These are phyloP conservation scores for Plumapathes pennacea DNA, from an alignment of 92 coral and sea anemone genomes.

Conservation along the genomic window DNA sequence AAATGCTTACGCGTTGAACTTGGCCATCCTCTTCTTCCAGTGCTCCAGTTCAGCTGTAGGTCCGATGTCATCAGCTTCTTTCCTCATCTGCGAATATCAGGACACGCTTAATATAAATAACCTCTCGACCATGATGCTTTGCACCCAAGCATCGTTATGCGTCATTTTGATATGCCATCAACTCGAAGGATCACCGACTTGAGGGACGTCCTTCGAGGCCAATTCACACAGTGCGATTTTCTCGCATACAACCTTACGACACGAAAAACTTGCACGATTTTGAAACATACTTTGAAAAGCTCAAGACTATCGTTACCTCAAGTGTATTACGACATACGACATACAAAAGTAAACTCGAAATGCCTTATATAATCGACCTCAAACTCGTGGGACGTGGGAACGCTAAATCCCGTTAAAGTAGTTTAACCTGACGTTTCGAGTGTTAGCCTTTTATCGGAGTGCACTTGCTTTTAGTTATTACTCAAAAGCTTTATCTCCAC, in stretches of 20 bases:
- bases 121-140: not conserved
- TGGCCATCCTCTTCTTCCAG: slow-evolving; percentile 99
- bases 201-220: not conserved
- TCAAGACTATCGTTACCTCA: not conserved
- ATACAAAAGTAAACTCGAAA: no score
- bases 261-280: not conserved
- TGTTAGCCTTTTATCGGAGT: no score
- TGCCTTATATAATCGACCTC: no score
- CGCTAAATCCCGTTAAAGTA: no score
- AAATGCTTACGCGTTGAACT: slow-evolving; percentile 92
- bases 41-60: slow-evolving; percentile 98
- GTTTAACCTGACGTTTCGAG: no score
- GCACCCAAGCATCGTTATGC: not conserved
- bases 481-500: no score
- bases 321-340: no score
- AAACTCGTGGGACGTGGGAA: no score
- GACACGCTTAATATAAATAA: not conserved
- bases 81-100: slow-evolving; percentile 90
- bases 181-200: not conserved
- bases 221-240: not conserved
- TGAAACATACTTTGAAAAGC: not conserved
- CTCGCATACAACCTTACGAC: not conserved
- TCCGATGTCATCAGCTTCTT: slow-evolving; percentile 98
- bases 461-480: no score
- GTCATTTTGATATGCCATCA: no score